phyloP scores from a whole-genome alignment of 2,888 invertebrate genomes.

The Polietes domitor region DNA sequence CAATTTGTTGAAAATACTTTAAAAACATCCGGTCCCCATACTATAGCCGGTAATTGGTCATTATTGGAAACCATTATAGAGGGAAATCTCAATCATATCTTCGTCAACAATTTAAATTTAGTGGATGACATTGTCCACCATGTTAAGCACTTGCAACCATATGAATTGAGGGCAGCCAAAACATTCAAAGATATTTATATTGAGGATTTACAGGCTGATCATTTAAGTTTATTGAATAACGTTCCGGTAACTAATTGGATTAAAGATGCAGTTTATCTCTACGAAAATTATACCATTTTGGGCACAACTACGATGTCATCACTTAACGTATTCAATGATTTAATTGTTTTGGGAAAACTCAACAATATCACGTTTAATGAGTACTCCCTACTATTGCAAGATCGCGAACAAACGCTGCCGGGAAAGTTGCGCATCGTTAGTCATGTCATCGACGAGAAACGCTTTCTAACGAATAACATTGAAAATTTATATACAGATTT shows the following conservation, averaged over 20 bases:
- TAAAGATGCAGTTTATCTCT: conserved; percentile 79
- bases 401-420: conserved; percentile 72
- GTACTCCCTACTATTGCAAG: conserved; percentile 77
- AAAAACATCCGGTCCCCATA: conserved; percentile 80
- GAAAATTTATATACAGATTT: conserved; percentile 72
- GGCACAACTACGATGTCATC: conserved; percentile 79
- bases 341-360: conserved; percentile 77
- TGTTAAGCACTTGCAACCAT: conserved; percentile 75
- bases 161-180: conserved; percentile 81
- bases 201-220: conserved; percentile 77
- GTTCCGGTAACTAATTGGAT: conserved; percentile 82
- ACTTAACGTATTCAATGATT: conserved; percentile 74
- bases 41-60: conserved; percentile 78
- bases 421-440: conserved; percentile 74
- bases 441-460: conserved; percentile 68
- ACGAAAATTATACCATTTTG: conserved; percentile 79
- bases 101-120: conserved; percentile 82
- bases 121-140: conserved; percentile 81
- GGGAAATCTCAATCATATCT: conserved; percentile 77
- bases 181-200: conserved; percentile 78
- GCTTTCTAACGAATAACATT: conserved; percentile 75
- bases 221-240: conserved; percentile 78
- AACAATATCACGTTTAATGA: conserved; percentile 79
- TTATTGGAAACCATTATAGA: conserved; percentile 70
- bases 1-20: conserved; percentile 80